Conservation (phyloP, 2,888 invertebrate species). For the Eugnorisma glareosa region DNA sequence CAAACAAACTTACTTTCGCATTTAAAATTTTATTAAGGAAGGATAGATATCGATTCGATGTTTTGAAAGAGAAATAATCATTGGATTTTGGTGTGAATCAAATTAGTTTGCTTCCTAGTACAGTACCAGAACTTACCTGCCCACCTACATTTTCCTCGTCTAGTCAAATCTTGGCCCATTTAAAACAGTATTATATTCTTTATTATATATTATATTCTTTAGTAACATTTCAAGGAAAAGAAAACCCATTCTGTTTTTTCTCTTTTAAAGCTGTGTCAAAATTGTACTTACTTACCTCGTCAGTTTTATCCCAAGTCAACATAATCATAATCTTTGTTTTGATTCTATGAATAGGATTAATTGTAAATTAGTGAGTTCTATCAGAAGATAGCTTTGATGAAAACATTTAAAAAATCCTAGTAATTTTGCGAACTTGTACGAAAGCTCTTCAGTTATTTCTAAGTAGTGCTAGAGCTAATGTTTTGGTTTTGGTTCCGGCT, state of each 20-base stretch:
- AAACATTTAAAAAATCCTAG: background rate
- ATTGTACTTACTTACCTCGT: background rate
- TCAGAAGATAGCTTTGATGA: background rate
- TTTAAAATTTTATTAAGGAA: no score
- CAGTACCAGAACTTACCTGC: background rate
- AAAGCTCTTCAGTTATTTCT: slow-evolving; percentile 10
- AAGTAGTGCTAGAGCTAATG: slow-evolving; percentile 22
- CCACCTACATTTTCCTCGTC: background rate
- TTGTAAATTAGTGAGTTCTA: background rate
- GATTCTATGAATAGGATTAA: background rate
- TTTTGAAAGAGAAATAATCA: background rate
- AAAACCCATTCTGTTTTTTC: background rate
- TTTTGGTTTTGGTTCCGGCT: slow-evolving; percentile 27
- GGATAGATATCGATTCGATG: no score
- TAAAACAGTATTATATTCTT: no score
- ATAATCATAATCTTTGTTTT: background rate
- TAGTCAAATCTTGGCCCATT: background rate
- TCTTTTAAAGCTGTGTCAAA: no score
- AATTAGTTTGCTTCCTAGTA: background rate
- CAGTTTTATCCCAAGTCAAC: background rate
- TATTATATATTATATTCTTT: no score
- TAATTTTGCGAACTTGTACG: background rate
- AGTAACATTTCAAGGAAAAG: background rate
- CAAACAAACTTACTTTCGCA: no score
- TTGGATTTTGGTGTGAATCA: background rate